Evolutionary conservation across 1,140 invertebrate genomes (phyloP).

Genomic region (Tachypleus tridentatus): DNA sequence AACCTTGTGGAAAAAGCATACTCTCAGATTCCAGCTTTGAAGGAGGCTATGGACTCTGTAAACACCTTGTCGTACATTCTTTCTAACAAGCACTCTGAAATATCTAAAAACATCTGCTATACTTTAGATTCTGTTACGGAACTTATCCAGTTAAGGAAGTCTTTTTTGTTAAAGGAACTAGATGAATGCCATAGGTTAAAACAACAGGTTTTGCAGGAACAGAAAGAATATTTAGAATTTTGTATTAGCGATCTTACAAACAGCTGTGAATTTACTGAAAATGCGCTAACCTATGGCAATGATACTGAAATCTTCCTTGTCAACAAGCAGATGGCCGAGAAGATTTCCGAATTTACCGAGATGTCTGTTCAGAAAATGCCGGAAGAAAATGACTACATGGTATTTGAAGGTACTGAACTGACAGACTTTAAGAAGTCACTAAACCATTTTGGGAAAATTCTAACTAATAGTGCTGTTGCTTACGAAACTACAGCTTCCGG

Average conservation of each 20-base stretch:
- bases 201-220: slow-evolving; percentile 34
- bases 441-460: slow-evolving; percentile 31
- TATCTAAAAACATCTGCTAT: slow-evolving; percentile 3
- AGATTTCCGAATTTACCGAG: slow-evolving; percentile 36
- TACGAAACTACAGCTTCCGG: slow-evolving; percentile 38
- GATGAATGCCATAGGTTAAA: slow-evolving; percentile 34
- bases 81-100: slow-evolving; percentile 8
- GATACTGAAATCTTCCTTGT: slow-evolving; percentile 42
- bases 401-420: slow-evolving; percentile 31
- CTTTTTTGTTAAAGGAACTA: slow-evolving; percentile 35
- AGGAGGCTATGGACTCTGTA: slow-evolving; percentile 35
- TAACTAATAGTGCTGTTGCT: slow-evolving; percentile 36
- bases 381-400: slow-evolving; percentile 37
- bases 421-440: slow-evolving; percentile 28
- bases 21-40: slow-evolving; percentile 32
- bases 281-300: slow-evolving; percentile 37
- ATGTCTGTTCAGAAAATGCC: slow-evolving; percentile 34
- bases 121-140: slow-evolving; percentile 27
- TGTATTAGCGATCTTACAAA: slow-evolving; percentile 36
- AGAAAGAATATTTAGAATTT: slow-evolving; percentile 34
- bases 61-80: slow-evolving; percentile 27
- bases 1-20: slow-evolving; percentile 14
- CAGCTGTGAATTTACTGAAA: slow-evolving; percentile 39
- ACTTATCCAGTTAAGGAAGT: slow-evolving; percentile 34
- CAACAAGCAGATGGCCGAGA: slow-evolving; percentile 42